These are phyloP conservation scores for Andricus grossulariae DNA, from an alignment of 1,140 invertebrate genomes.

Conservation along the genomic window DNA sequence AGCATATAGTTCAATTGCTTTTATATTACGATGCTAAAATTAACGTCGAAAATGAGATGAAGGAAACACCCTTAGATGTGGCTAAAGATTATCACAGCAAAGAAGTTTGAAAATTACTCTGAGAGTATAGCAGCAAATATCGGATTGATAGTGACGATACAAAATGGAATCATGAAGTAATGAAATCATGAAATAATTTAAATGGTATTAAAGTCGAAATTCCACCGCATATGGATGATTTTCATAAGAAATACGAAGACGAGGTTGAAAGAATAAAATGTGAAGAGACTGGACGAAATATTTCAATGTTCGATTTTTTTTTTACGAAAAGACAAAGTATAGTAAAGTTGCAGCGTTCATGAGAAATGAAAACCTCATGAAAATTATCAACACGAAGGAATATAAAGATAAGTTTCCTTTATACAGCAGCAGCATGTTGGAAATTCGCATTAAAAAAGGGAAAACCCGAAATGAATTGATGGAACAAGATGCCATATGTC, in stretches of 20 bases:
- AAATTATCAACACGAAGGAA: background rate
- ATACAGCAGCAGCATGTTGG: background rate
- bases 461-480: background rate
- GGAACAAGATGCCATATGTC: background rate
- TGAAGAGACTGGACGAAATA: background rate
- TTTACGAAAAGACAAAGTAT: background rate
- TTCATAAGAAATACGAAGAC: background rate
- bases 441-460: background rate
- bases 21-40: constrained; percentile 34
- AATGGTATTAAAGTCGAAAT: background rate
- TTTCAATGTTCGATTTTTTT: background rate
- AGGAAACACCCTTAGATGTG: constrained; percentile 46
- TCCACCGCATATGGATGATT: background rate
- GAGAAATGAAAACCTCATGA: background rate
- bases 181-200: background rate
- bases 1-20: constrained; percentile 64
- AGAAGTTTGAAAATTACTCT: constrained; percentile 38
- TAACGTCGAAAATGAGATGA: constrained; percentile 28
- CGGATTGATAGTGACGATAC: background rate
- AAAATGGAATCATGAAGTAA: background rate
- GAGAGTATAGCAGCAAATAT: background rate
- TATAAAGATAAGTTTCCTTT: background rate
- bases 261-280: background rate
- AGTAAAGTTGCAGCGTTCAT: background rate
- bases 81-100: constrained; percentile 37